Evolutionary conservation across 2,113 vertebrate species (phyloP).

Genomic region (Piaya cayana): DNA sequence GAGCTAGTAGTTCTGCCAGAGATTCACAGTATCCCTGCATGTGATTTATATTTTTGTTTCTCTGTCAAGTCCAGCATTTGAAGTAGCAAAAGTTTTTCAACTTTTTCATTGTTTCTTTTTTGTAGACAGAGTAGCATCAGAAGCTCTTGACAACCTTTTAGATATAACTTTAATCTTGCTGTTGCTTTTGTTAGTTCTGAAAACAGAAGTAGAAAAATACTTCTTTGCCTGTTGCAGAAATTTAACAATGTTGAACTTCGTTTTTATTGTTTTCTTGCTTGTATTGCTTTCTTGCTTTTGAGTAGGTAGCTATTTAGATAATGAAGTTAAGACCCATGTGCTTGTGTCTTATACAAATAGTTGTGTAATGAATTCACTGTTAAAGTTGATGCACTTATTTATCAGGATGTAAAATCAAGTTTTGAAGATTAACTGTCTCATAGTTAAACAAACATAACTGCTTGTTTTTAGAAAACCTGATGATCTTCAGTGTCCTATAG

Average conservation of each 20-base stretch:
- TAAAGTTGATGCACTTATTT: not conserved
- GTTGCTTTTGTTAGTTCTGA: not conserved
- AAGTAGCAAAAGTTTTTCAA: not conserved
- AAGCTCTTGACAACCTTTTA: not conserved
- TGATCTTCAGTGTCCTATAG: slow-evolving; percentile 89
- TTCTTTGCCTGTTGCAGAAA: not conserved
- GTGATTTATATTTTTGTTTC: not conserved
- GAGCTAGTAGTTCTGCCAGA: not conserved
- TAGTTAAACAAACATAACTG: not conserved
- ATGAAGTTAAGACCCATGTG: not conserved
- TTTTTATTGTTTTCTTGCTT: not conserved
- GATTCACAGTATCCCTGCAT: not conserved
- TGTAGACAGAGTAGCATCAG: not conserved
- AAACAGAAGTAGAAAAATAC: not conserved
- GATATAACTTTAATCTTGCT: not conserved
- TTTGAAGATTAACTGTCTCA: not conserved
- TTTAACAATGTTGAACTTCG: not conserved
- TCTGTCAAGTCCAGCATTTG: not conserved
- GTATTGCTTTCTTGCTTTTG: not conserved
- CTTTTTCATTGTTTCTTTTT: not conserved
- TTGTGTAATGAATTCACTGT: not conserved
- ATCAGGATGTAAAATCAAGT: not conserved
- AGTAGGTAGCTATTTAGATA: not conserved
- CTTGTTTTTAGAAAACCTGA: slow-evolving; percentile 76
- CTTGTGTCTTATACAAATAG: not conserved